Base-by-base conservation (phyloP, 2,113 vertebrate genomes). In the Herpailurus yagouaroundi region DNA sequence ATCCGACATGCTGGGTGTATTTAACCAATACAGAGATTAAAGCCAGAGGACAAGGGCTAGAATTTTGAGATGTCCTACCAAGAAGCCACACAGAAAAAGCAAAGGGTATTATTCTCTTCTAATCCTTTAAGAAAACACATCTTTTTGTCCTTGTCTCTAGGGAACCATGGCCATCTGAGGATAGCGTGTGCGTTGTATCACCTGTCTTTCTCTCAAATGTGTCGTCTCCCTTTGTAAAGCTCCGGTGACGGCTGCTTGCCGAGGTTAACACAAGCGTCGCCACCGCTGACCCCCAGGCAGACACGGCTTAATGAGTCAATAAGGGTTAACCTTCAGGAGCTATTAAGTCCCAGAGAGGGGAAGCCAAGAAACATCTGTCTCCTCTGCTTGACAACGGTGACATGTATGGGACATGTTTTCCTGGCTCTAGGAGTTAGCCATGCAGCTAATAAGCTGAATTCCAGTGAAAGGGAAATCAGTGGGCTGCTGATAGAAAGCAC, bases 361-460 rank as follows among this genome's bases (percentile, higher is more conserved):
- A 97, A 29, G 16, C 60, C 16, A 31, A 86, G 31, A 52, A 94
- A 77, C 52, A 50, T 88, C 89, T 86, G 91, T 92, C 88, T 68
- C 63, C 94, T 92, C 60, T 82, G 87, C 33, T 15, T 91, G 55
- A 48, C 73, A 94, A 68, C 2, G 2, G 52, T 80, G 79, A 90
- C 77, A 27, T 21, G 14, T 38, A 14, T 7, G 8, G 11, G 9
- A 57, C 12, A 60, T 38, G 12, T 77, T 95, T 96, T 96, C 97
- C 94, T 52, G 55, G 55, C 82, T 94, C 77, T 48, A 55, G 29
- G 64, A 92, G 15, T 60, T 80, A 95, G 68, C 69, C 0, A 3
- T 52, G 80, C 89, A 97, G 83, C 86, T 96, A 91, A 95, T 60
- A 94, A 97, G 64, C 41, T 89, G 74, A 92, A 63, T 57, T 82